Conservation (phyloP, 1,140 invertebrate genomes). For the Diabrotica virgifera region DNA sequence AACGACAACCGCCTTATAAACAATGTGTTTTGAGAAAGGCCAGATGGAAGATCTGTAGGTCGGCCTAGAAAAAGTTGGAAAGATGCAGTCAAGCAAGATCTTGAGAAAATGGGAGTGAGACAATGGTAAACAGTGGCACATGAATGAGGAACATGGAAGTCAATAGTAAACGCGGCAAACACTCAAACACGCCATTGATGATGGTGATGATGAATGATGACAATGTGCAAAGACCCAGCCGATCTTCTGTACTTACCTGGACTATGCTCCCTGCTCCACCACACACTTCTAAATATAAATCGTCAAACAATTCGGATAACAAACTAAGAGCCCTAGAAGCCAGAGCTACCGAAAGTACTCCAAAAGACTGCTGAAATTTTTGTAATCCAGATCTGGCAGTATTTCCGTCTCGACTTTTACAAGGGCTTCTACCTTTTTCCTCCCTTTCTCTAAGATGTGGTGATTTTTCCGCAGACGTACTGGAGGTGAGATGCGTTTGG, state of each 20-base stretch:
- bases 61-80: too few species aligned
- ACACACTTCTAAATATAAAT: conserved; percentile 60
- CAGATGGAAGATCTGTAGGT: too few species aligned
- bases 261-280: conserved; percentile 36
- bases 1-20: too few species aligned
- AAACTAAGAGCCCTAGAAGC: conserved; percentile 70
- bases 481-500: conserved; percentile 65
- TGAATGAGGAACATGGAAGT: too few species aligned
- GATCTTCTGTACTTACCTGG: conserved; percentile 21
- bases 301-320: conserved; percentile 63
- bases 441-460: conserved; percentile 44
- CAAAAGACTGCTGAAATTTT: conserved; percentile 71
- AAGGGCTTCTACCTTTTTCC: conserved; percentile 64
- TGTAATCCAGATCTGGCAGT: conserved; percentile 44
- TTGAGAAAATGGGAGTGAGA: too few species aligned
- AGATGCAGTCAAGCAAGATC: too few species aligned
- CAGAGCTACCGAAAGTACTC: conserved; percentile 76
- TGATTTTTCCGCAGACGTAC: conserved; percentile 45
- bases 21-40: too few species aligned
- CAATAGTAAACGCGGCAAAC: too few species aligned
- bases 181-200: too few species aligned
- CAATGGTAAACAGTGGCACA: too few species aligned
- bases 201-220: too few species aligned
- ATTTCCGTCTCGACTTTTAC: conserved; percentile 61
- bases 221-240: too few species aligned